Percentiles rank a stretch among this genome's conserved stretches.
These are phyloP conservation scores for Tuta absoluta DNA, from an alignment of 2,888 invertebrate genomes.

Conservation along the genomic window DNA sequence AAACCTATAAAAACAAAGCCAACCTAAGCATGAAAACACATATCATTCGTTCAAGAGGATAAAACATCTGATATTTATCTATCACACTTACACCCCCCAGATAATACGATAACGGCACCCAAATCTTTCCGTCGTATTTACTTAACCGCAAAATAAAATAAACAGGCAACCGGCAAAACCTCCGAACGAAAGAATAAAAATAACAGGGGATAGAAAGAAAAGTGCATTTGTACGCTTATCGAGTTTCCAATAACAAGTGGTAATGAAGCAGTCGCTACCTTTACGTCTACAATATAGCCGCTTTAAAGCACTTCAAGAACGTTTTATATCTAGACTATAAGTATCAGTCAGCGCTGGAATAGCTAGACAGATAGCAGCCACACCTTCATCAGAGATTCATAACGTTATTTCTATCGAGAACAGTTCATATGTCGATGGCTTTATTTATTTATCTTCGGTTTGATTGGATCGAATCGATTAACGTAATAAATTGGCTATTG, in stretches of 20 bases:
- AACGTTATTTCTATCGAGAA: constrained; percentile 54
- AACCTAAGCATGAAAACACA: constrained; percentile 9
- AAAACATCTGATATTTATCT: constrained; percentile 29
- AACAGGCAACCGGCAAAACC: constrained; percentile 43
- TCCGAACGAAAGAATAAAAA: constrained; percentile 43
- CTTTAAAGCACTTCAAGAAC: neutral
- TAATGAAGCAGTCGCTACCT: constrained; percentile 55
- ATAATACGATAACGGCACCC: constrained; percentile 47
- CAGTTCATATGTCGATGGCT: constrained; percentile 43
- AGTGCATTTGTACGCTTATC: constrained; percentile 56
- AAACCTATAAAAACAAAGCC: neutral
- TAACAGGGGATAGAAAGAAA: constrained; percentile 39
- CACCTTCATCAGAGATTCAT: constrained; percentile 63
- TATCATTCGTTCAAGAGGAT: neutral
- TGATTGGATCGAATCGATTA: constrained; percentile 17
- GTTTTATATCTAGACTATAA: neutral
- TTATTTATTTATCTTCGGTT: constrained; percentile 40
- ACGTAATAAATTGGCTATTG: constrained; percentile 11
- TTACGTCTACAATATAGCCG: constrained; percentile 13
- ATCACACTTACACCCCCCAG: constrained; percentile 35
- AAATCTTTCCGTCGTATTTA: constrained; percentile 46
- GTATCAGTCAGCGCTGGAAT: neutral
- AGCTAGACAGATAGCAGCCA: constrained; percentile 14
- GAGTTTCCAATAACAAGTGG: constrained; percentile 64
- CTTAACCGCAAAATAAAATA: constrained; percentile 51